These are phyloP conservation scores for Limenitis camilla DNA, from an alignment of 2,888 invertebrate species.

Conservation along the genomic window DNA sequence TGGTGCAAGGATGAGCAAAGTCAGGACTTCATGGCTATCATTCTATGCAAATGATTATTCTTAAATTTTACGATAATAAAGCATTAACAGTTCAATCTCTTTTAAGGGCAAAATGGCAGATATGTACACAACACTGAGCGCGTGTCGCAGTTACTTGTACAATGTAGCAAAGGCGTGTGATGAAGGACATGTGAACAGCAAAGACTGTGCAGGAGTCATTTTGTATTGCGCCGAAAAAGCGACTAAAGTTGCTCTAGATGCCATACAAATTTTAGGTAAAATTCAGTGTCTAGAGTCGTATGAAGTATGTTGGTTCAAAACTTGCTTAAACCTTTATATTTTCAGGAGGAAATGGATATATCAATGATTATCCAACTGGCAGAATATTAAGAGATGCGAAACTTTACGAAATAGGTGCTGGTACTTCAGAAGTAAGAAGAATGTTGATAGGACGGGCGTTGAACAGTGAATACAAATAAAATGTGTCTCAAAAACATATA, in stretches of 20 bases:
- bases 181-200: conserved; percentile 81
- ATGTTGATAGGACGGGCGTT: conserved; percentile 92
- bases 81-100: conserved; percentile 91
- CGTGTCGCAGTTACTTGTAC: conserved; percentile 93
- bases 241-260: conserved; percentile 91
- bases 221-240: conserved; percentile 93
- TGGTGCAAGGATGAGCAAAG: too few species aligned
- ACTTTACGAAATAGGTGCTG: conserved; percentile 98
- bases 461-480: conserved; percentile 85
- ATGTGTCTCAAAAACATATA: not conserved
- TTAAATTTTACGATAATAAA: conserved; percentile 97
- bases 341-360: conserved; percentile 97
- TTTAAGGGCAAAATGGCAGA: conserved; percentile 92
- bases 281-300: not conserved
- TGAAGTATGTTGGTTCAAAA: not conserved
- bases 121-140: conserved; percentile 91
- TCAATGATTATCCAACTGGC: conserved; percentile 97
- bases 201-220: conserved; percentile 97
- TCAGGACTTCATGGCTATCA: not conserved
- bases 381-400: conserved; percentile 95
- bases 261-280: conserved; percentile 94
- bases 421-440: conserved; percentile 96
- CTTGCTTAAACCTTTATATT: not conserved
- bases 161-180: conserved; percentile 90
- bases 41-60: conserved; percentile 59